Percentiles rank a stretch among this genome's conserved stretches.
phyloP scores from a whole-genome alignment of 2,797 vertebrate genomes.

The Borostomias antarcticus region DNA sequence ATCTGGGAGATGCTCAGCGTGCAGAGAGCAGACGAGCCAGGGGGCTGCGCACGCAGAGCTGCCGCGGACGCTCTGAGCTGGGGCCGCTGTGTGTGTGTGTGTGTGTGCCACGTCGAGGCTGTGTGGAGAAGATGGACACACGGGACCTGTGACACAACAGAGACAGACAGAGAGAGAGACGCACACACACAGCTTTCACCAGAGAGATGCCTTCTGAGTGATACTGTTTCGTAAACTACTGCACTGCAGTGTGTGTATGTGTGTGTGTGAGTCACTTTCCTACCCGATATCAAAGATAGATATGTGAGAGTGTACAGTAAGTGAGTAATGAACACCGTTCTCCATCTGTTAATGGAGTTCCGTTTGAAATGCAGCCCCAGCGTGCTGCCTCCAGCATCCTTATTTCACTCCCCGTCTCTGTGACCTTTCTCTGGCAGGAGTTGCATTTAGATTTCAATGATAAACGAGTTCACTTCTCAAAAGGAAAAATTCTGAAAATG shows the following conservation, averaged over 20 bases:
- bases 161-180: too few species aligned
- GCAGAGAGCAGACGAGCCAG: constrained; percentile 53
- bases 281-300: constrained; percentile 27
- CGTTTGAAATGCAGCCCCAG: constrained; percentile 36
- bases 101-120: background rate
- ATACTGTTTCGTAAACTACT: too few species aligned
- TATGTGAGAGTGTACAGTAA: constrained; percentile 7
- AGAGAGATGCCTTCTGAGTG: background rate
- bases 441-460: constrained; percentile 44
- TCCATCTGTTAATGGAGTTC: constrained; percentile 14
- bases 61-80: constrained; percentile 24
- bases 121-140: constrained; percentile 48
- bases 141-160: constrained; percentile 31
- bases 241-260: background rate
- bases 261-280: constrained; percentile 24
- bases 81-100: too few species aligned
- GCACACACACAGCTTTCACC: too few species aligned
- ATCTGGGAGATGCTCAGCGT: constrained; percentile 67
- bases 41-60: constrained; percentile 50
- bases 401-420: constrained; percentile 36
- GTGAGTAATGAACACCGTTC: constrained; percentile 22
- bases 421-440: constrained; percentile 48
- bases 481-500: constrained; percentile 30
- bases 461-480: constrained; percentile 32
- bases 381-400: constrained; percentile 31